Evolutionary conservation across 1,140 invertebrate genomes (phyloP).

Genomic region (Caenorhabditis inopinata): DNA sequence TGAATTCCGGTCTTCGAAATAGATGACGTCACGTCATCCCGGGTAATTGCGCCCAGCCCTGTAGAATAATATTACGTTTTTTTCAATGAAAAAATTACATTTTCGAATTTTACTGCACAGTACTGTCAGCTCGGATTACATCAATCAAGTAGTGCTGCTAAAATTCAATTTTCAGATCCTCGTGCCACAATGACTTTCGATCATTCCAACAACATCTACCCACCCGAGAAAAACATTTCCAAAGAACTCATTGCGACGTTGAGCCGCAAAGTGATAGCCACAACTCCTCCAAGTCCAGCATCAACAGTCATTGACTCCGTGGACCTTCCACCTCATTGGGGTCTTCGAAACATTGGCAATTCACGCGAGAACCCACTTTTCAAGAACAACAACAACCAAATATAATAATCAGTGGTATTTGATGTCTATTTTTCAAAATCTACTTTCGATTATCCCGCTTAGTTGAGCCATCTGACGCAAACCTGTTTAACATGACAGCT

Average conservation of each 20-base stretch:
- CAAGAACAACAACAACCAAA: neutral
- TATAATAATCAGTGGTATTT: neutral
- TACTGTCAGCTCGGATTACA: no score
- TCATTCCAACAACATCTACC: neutral
- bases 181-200: neutral
- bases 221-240: constrained; percentile 3
- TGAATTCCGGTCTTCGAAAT: no score
- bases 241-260: neutral
- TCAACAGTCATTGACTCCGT: constrained; percentile 20
- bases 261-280: neutral
- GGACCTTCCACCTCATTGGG: constrained; percentile 4
- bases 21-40: no score
- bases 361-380: neutral
- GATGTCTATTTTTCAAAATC: no score
- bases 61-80: no score
- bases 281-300: constrained; percentile 18
- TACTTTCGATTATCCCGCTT: neutral
- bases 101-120: neutral
- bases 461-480: constrained; percentile 5
- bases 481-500: neutral
- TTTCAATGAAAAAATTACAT: no score
- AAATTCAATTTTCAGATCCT: neutral
- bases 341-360: constrained; percentile 6
- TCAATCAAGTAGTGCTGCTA: neutral
- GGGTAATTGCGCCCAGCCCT: no score